Evolutionary conservation across 2,797 vertebrate genomes (phyloP).

Genomic region (Neopelma chrysocephalum): DNA sequence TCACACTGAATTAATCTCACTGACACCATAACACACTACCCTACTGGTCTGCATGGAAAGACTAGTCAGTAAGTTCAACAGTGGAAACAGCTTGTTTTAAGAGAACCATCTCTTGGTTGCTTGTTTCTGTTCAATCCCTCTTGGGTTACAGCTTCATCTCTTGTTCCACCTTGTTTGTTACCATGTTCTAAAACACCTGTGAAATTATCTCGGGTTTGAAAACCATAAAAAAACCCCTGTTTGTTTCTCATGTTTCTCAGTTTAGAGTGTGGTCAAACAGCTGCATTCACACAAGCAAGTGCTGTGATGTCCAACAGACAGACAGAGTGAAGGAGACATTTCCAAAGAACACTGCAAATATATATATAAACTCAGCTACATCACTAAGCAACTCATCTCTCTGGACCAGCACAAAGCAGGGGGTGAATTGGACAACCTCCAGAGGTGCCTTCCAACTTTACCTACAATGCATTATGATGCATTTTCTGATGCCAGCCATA

Average conservation of each 20-base stretch:
- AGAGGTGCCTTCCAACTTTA: neutral
- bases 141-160: neutral
- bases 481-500: neutral
- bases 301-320: neutral
- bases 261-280: neutral
- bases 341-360: neutral
- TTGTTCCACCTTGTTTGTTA: neutral
- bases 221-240: neutral
- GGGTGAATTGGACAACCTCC: neutral
- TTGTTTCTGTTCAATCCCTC: neutral
- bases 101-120: neutral
- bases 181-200: neutral
- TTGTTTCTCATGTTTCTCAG: neutral
- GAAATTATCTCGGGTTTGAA: neutral
- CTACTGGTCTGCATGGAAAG: fast-evolving
- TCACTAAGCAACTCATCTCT: neutral
- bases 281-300: neutral
- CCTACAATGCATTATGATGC: fast-evolving
- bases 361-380: neutral
- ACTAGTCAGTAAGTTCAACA: neutral
- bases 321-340: neutral
- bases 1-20: neutral
- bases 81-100: neutral
- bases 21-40: neutral
- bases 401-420: neutral